Evolutionary conservation across 2,797 vertebrate species (phyloP).

Genomic region (Cetoscarus ocellatus): DNA sequence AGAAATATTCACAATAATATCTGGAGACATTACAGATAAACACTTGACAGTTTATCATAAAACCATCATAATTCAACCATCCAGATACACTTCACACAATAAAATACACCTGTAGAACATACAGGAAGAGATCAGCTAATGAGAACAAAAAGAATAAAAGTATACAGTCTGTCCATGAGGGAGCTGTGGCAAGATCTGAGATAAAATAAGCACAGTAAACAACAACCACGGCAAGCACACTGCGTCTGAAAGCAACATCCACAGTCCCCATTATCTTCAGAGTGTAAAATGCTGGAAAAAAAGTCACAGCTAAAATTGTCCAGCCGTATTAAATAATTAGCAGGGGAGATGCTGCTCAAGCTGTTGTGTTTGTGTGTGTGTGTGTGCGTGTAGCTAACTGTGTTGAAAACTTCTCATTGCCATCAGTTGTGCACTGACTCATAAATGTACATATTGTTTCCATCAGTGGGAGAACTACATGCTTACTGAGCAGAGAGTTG

Average conservation of each 20-base stretch:
- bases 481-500: slow-evolving; percentile 27
- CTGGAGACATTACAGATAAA: neutral
- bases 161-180: slow-evolving; percentile 28
- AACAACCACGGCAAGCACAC: slow-evolving; percentile 31
- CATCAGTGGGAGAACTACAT: slow-evolving; percentile 34
- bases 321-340: slow-evolving; percentile 66
- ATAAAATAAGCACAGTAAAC: slow-evolving; percentile 55
- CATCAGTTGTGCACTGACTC: slow-evolving; percentile 48
- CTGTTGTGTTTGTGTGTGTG: slow-evolving; percentile 36
- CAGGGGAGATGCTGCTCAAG: slow-evolving; percentile 65
- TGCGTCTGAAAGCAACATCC: slow-evolving; percentile 38
- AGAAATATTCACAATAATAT: neutral
- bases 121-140: slow-evolving; percentile 23
- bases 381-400: slow-evolving; percentile 11
- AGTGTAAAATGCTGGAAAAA: slow-evolving; percentile 57
- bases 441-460: slow-evolving; percentile 40
- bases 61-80: neutral
- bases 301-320: slow-evolving; percentile 64
- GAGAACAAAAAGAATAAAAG: slow-evolving; percentile 40
- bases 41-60: neutral
- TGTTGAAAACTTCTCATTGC: slow-evolving; percentile 20
- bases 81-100: neutral
- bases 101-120: neutral
- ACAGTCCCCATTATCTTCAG: slow-evolving; percentile 58
- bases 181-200: slow-evolving; percentile 46